Base-by-base conservation (phyloP, 23 tunicate species). In the Halocynthia aurantium region DNA sequence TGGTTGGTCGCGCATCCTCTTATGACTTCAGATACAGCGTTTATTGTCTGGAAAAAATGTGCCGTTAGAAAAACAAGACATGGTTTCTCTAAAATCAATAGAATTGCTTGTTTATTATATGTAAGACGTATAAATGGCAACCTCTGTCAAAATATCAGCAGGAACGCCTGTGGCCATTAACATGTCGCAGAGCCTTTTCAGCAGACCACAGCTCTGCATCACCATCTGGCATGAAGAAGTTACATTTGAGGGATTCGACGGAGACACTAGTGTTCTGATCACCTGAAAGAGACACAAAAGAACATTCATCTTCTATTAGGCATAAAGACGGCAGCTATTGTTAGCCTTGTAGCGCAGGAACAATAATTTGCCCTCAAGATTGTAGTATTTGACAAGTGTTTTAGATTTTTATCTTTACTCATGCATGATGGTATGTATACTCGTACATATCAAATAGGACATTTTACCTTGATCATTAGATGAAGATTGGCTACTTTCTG, bases 131-230 rank as follows among this genome's bases (percentile, higher is more conserved):
- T 13, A 11, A 73, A 73, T 62, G 7, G 15, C n/a, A 71, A 87
- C 86, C 83, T 87, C 94, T 11, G 94, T 87, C 12, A 94, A 77
- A 8, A 94, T 76, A 22, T 87, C 98, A n/a, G 93, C 87, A 9
- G 98, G 98, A 5, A 94, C 95, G 51, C 94, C 94, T 6, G 94
- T 88, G 20, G 86, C 84, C 98, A 94, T 94, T 50, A 94, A 55
- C 81, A 92, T 62, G 31, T 94, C 82, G 12, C 89, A 83, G 0
- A 94, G 76, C 61, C 80, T 85, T 70, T 70, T 68, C 58, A 94
- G 51, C 56, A 94, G 55, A 20, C 63, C 58, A 52, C 89, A 82
- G 15, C 88, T 89, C 64, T 88, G 98, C 90, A 94, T 87, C 22
- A 86, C 83, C 21, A 87, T 65, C 71, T 87, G 94, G 56, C 94